These are phyloP conservation scores for Abrostola tripartita DNA, from an alignment of 2,888 invertebrate genomes.

Conservation along the genomic window DNA sequence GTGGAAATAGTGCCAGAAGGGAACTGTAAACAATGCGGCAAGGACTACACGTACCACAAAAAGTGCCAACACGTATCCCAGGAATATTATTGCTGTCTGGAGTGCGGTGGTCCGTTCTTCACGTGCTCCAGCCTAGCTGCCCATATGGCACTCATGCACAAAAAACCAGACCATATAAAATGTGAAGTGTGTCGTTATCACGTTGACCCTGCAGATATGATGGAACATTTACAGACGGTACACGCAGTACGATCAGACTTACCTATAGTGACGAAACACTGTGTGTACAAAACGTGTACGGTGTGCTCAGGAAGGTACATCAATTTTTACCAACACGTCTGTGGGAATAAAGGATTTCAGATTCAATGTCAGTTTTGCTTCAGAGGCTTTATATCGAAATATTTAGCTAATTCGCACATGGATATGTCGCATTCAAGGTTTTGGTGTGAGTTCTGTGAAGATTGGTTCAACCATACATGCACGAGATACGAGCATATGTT, in stretches of 20 bases:
- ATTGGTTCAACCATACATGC: constrained; percentile 49
- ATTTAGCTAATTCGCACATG: constrained; percentile 40
- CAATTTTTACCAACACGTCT: constrained; percentile 49
- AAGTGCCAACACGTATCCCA: neutral
- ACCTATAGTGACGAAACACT: constrained; percentile 17
- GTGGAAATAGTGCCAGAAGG: constrained; percentile 45
- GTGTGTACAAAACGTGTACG: constrained; percentile 23
- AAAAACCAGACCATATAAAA: no score
- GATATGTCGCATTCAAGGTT: fast-evolving
- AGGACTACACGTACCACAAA: neutral
- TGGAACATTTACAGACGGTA: constrained; percentile 45
- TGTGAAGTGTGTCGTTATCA: no score
- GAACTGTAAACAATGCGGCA: neutral
- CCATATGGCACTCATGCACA: constrained; percentile 1
- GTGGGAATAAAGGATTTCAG: constrained; percentile 19
- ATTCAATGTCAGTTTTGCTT: constrained; percentile 55
- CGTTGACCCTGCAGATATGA: no score
- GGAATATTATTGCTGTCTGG: constrained; percentile 53
- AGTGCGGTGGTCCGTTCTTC: constrained; percentile 57
- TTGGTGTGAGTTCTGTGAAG: constrained; percentile 59
- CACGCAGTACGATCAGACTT: constrained; percentile 68
- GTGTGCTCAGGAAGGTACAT: constrained; percentile 28
- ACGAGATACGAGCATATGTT: constrained; percentile 60
- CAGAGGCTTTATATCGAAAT: constrained; percentile 50
- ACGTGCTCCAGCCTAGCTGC: constrained; percentile 47